Percentiles rank a stretch among this genome's conserved stretches.
phyloP scores from a whole-genome alignment of 2,888 invertebrate species.

The Drosophila vallismaia region DNA sequence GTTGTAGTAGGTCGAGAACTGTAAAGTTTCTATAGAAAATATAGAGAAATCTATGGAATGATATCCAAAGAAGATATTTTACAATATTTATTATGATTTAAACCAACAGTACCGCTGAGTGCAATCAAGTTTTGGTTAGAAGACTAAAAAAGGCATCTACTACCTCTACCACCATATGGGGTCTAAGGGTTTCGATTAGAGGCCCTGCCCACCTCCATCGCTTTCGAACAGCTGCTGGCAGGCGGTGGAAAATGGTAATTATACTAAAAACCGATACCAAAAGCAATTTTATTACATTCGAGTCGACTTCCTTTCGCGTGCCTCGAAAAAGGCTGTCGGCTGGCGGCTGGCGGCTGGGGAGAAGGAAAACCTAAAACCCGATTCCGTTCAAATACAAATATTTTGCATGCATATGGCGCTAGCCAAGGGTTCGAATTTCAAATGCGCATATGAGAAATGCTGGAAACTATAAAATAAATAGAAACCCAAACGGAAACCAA shows the following conservation, averaged over 20 bases:
- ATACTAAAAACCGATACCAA: constrained; percentile 54
- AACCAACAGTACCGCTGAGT: too few species aligned
- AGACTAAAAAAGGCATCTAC: not conserved
- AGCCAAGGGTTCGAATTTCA: constrained; percentile 29
- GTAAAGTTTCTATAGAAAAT: not conserved
- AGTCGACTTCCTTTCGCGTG: constrained; percentile 60
- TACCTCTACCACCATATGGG: constrained; percentile 15
- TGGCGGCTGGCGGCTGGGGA: not conserved
- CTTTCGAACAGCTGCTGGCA: constrained; percentile 61
- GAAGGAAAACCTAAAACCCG: not conserved
- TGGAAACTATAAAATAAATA: constrained; percentile 12
- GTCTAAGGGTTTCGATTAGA: not conserved
- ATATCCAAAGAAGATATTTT: too few species aligned
- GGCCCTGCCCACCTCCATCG: not conserved
- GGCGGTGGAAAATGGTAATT: constrained; percentile 66
- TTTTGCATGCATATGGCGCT: constrained; percentile 27
- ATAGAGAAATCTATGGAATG: too few species aligned
- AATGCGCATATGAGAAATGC: constrained; percentile 28
- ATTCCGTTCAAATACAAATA: constrained; percentile 9
- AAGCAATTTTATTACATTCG: constrained; percentile 59
- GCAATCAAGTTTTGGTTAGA: constrained; percentile 4
- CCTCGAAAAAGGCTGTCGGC: constrained; percentile 16
- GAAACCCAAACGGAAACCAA: not conserved
- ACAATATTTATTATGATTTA: too few species aligned
- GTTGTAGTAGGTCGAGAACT: not conserved